phyloP scores from a whole-genome alignment of 23 tunicate species.

The Phallusia fumigata region DNA sequence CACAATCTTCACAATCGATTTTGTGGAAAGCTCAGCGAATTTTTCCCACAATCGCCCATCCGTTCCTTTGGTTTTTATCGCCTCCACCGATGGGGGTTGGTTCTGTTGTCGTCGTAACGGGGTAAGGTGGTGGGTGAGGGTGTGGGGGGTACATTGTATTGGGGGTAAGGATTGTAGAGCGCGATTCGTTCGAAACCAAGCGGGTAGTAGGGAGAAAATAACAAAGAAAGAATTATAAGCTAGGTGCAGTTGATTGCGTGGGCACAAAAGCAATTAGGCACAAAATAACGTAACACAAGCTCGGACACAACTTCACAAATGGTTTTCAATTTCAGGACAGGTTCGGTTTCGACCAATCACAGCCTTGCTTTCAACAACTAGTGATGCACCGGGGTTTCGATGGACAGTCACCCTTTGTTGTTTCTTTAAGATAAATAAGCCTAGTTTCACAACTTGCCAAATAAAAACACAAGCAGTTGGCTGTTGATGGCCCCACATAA shows the following conservation, averaged over 20 bases:
- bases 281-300: background rate
- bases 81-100: constrained; percentile 5
- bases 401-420: too few species aligned
- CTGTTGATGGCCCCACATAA: too few species aligned
- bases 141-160: background rate
- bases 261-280: background rate
- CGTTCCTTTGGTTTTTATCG: constrained; percentile 22
- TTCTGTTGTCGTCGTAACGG: background rate
- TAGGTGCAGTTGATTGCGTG: constrained; percentile 3
- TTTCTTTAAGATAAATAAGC: too few species aligned
- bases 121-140: background rate
- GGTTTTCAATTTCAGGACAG: too few species aligned
- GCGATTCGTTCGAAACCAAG: background rate
- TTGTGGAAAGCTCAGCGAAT: constrained; percentile 87
- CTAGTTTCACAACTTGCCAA: too few species aligned
- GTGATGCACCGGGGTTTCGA: too few species aligned
- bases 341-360: too few species aligned
- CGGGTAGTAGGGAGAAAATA: background rate
- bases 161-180: background rate
- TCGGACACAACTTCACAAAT: too few species aligned
- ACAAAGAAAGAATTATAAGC: background rate
- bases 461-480: too few species aligned
- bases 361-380: too few species aligned
- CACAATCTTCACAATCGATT: constrained; percentile 86
- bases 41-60: constrained; percentile 73